Conservation (phyloP, 2,797 vertebrate species). For the Sarcophilus harrisii region DNA sequence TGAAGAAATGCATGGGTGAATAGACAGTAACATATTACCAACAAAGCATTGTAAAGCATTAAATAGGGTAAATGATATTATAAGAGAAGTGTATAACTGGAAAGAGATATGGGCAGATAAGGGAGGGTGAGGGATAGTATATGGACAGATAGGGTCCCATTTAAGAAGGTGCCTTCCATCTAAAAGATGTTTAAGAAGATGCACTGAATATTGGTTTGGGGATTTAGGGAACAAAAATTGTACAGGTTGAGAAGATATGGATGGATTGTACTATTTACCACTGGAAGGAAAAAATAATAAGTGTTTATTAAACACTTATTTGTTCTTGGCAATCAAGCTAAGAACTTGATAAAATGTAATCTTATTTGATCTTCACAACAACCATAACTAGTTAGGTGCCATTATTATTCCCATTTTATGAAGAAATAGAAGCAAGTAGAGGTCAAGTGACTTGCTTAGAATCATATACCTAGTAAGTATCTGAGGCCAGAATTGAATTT, state of each 20-base stretch:
- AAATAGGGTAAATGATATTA: neutral
- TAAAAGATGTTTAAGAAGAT: too few relatives aligned
- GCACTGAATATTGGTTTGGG: too few relatives aligned
- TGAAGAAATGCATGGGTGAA: neutral
- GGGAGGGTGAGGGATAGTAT: neutral
- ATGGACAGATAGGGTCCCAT: neutral
- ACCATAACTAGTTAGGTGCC: neutral
- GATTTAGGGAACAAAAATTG: neutral
- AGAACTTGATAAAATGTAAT: neutral
- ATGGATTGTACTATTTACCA: neutral
- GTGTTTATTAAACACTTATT: neutral
- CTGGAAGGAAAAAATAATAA: neutral
- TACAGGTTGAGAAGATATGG: neutral
- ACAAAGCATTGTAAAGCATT: neutral
- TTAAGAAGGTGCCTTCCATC: neutral
- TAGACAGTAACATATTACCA: neutral
- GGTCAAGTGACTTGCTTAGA: neutral
- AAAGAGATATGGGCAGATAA: neutral
- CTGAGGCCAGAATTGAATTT: neutral
- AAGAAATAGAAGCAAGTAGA: neutral
- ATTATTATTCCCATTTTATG: neutral
- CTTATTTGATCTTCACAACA: neutral
- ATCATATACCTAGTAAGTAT: neutral
- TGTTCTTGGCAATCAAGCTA: neutral
- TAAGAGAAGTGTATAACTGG: neutral